Base-by-base conservation (phyloP, 2,797 vertebrate genomes). In the Sparidentex hasta region DNA sequence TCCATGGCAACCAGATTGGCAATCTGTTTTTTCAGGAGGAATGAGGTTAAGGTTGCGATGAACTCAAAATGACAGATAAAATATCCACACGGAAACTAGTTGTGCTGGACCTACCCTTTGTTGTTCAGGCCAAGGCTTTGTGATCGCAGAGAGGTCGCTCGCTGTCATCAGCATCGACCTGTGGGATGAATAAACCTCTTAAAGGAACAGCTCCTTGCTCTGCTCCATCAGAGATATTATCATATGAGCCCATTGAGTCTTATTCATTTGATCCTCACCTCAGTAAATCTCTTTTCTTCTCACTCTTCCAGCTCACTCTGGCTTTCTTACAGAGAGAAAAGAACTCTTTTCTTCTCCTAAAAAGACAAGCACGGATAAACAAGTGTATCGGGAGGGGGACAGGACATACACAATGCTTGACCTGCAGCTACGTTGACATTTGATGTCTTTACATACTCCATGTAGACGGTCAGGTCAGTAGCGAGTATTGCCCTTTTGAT, bases 141-240 rank as follows among this genome's bases (percentile, higher is more conserved):
- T 86, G 68, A 92, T 90, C 38, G 91, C 92, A 71, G 87, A 89
- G 29, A 93, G 86, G 55, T 92, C 91, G 47, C 91, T 93, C 4
- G 89, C 85, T 43, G 92, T 94, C 91, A 94, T 93, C 66, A 93
- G 29, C 92, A 93, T 92, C 1, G 92, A 92, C 65, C 92, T 93
- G 82, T 51, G 11, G 20, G 50, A 33, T 57, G 57, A 75, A 74
- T 61, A 52, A 64, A 81, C 21, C 56, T 48, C 14, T 74, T 72
- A 23, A 52, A 62, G 65, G 7, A 20, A 61, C 9, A 50, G 46
- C 9, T 2, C 6, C 11, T 4, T 61, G 7, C 9, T 11, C 16
- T 21, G 8, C n/a, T 47, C 17, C 41, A 25, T 41, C 2, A 11
- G 0, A 47, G 1, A 38, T 12, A 29, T 65, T n/a, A 71, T 57